These are phyloP conservation scores for Macrobrachium rosenbergii DNA, from an alignment of 1,140 invertebrate genomes.

Conservation along the genomic window DNA sequence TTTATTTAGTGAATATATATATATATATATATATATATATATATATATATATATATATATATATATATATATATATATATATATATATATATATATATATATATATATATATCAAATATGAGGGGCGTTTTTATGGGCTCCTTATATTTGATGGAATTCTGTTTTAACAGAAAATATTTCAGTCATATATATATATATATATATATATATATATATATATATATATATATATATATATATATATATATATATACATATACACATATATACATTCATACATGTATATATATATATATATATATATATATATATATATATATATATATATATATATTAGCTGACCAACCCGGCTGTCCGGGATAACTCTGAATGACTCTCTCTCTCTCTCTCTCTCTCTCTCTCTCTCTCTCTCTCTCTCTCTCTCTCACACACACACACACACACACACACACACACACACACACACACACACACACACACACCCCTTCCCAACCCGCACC, in stretches of 20 bases:
- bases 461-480: no score
- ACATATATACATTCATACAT: background rate
- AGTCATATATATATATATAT: conserved; percentile 9
- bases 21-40: conserved; percentile 18
- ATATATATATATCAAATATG: no score
- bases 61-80: background rate
- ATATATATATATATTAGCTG: background rate
- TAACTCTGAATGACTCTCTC: no score
- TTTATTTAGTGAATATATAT: background rate
- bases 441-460: no score
- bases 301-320: background rate
- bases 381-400: no score
- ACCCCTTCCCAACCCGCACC: no score
- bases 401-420: no score
- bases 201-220: background rate
- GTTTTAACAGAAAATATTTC: no score
- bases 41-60: conserved; percentile 16
- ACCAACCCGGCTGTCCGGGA: no score
- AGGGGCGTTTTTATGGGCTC: no score
- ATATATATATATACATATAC: background rate
- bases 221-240: background rate
- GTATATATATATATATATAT: background rate
- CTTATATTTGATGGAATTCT: no score
- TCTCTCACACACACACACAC: no score
- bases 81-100: conserved; percentile 1